Evolutionary conservation across 2,113 vertebrate genomes (phyloP).

Genomic region (Lipotes vexillifer): DNA sequence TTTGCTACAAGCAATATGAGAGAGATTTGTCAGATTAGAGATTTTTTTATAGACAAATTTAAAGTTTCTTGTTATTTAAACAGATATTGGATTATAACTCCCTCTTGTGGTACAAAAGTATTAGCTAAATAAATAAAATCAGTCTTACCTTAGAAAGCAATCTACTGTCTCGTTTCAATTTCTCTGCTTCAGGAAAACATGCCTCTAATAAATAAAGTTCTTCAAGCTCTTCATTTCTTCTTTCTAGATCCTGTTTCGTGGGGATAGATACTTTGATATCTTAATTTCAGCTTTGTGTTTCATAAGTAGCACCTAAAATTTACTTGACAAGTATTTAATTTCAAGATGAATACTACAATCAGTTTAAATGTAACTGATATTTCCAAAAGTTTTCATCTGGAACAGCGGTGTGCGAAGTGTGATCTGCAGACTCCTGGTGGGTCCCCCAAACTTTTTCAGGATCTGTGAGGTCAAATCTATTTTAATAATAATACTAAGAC

Average conservation of each 20-base stretch:
- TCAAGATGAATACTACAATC: constrained; percentile 9
- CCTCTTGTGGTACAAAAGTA: background rate
- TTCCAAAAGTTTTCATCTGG: background rate
- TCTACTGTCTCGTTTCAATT: constrained; percentile 77
- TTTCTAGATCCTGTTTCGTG: constrained; percentile 80
- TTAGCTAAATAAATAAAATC: background rate
- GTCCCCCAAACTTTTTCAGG: background rate
- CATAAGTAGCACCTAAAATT: background rate
- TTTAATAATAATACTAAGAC: background rate
- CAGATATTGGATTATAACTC: background rate
- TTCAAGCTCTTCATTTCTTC: constrained; percentile 83
- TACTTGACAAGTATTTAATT: background rate
- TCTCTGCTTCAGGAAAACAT: constrained; percentile 80
- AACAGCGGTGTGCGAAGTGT: background rate
- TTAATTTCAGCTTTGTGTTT: background rate
- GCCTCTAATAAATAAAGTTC: constrained; percentile 83
- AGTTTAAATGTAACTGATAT: background rate
- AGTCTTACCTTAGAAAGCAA: constrained; percentile 79
- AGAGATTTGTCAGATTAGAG: background rate
- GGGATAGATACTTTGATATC: background rate
- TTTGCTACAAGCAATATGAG: background rate
- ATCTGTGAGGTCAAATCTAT: background rate
- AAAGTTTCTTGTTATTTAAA: background rate
- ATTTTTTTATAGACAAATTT: background rate
- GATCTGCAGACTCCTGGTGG: background rate